Evolutionary conservation across 92 coral and sea anemone genomes (phyloP).

Genomic region (Epizoanthus stellaris): DNA sequence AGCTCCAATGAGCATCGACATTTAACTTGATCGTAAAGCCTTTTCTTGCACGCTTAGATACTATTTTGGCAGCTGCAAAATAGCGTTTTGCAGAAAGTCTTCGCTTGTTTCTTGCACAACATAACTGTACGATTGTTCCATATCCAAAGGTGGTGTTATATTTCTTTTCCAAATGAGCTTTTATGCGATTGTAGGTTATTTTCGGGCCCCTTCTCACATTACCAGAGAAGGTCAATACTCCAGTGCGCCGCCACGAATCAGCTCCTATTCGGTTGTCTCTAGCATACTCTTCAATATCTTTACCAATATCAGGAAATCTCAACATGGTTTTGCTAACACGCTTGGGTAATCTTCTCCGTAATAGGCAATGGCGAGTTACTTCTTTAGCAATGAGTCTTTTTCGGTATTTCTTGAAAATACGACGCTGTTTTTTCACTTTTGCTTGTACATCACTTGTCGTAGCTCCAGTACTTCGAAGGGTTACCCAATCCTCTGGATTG

Average conservation of each 20-base stretch:
- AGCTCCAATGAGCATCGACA: constrained; percentile 45
- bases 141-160: constrained; percentile 38
- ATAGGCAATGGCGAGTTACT: constrained; percentile 31
- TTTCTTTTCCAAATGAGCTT: constrained; percentile 27
- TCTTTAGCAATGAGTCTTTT: neutral
- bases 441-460: neutral
- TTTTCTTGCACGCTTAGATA: constrained; percentile 40
- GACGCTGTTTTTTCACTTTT: constrained; percentile 3
- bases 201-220: constrained; percentile 39
- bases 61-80: constrained; percentile 30
- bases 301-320: constrained; percentile 42
- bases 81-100: constrained; percentile 39
- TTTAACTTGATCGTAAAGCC: constrained; percentile 40
- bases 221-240: constrained; percentile 47
- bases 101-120: constrained; percentile 40
- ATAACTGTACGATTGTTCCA: constrained; percentile 47
- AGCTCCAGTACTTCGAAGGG: neutral
- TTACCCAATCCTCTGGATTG: constrained; percentile 41
- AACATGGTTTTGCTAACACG: constrained; percentile 33
- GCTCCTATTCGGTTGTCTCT: constrained; percentile 48
- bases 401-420: neutral
- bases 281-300: constrained; percentile 52
- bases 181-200: constrained; percentile 35
- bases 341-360: constrained; percentile 33
- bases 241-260: constrained; percentile 49